Conservation (phyloP, 2,113 vertebrate species). For the Phasianus colchicus region DNA sequence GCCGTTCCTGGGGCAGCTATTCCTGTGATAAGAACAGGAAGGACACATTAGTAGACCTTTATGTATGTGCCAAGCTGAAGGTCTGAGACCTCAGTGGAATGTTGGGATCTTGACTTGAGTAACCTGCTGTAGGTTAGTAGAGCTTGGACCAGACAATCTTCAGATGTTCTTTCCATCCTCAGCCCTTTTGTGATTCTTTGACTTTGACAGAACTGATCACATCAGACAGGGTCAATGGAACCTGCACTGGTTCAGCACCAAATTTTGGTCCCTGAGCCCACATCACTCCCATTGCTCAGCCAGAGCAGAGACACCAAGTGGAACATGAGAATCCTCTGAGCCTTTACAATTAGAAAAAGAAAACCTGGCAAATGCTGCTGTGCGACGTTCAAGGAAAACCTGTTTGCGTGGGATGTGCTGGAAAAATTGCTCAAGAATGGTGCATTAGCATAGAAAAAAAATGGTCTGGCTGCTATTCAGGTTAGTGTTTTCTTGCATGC, state of each 20-base stretch:
- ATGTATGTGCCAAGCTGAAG: neutral
- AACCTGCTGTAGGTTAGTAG: neutral
- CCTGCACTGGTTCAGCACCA: neutral
- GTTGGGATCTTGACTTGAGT: neutral
- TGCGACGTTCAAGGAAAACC: neutral
- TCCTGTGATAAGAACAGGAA: neutral
- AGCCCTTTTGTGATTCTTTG: neutral
- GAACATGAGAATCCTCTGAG: neutral
- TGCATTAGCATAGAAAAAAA: conserved; percentile 39
- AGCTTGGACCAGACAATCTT: neutral
- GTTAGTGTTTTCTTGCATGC: neutral
- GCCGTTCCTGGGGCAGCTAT: neutral
- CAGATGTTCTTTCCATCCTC: neutral
- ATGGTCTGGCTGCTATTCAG: conserved; percentile 40
- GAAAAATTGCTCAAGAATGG: conserved; percentile 62
- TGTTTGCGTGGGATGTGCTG: conserved; percentile 32
- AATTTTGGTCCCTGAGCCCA: neutral
- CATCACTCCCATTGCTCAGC: neutral
- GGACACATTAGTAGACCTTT: neutral
- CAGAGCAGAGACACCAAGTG: neutral
- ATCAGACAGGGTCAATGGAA: neutral
- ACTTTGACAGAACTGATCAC: neutral
- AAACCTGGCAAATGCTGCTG: neutral
- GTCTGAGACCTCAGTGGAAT: neutral
- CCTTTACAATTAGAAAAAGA: neutral